Percentiles rank a stretch among this genome's conserved stretches.
These are phyloP conservation scores for Chelmon rostratus DNA, from an alignment of 2,797 vertebrate genomes.

Conservation along the genomic window DNA sequence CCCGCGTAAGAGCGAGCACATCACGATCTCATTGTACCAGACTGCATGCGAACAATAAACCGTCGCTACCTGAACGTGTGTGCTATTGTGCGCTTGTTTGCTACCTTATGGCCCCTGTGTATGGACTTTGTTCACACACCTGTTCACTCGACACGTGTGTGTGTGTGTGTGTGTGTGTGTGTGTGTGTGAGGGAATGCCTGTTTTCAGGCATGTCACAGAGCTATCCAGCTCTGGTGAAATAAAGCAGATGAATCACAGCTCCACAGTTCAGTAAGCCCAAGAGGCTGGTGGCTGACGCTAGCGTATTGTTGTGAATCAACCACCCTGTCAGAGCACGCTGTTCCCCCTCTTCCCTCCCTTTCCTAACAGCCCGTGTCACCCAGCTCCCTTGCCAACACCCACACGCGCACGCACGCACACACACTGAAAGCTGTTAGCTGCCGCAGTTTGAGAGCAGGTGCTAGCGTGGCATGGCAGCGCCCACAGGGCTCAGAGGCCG, in stretches of 20 bases:
- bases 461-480: conserved; percentile 60
- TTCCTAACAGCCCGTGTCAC: conserved; percentile 63
- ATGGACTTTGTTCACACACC: conserved; percentile 27
- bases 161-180: not conserved
- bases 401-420: conserved; percentile 31
- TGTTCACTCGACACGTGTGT: conserved; percentile 18
- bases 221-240: conserved; percentile 36
- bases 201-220: conserved; percentile 14
- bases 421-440: conserved; percentile 57
- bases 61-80: conserved; percentile 11
- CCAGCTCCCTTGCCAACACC: conserved; percentile 50
- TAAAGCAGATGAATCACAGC: conserved; percentile 62
- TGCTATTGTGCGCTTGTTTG: conserved; percentile 34
- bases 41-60: not conserved
- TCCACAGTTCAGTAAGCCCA: conserved; percentile 40
- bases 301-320: conserved; percentile 65
- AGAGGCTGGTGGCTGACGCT: conserved; percentile 55
- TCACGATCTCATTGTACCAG: conserved; percentile 4
- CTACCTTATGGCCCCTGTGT: conserved; percentile 8
- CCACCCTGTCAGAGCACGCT: conserved; percentile 49
- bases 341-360: conserved; percentile 45
- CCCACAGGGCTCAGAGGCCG: conserved; percentile 56
- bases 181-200: not conserved
- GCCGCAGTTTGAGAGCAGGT: conserved; percentile 72
- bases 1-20: conserved; percentile 15